Conservation (phyloP, 2,888 invertebrate species). For the Flexamia atlantica region DNA sequence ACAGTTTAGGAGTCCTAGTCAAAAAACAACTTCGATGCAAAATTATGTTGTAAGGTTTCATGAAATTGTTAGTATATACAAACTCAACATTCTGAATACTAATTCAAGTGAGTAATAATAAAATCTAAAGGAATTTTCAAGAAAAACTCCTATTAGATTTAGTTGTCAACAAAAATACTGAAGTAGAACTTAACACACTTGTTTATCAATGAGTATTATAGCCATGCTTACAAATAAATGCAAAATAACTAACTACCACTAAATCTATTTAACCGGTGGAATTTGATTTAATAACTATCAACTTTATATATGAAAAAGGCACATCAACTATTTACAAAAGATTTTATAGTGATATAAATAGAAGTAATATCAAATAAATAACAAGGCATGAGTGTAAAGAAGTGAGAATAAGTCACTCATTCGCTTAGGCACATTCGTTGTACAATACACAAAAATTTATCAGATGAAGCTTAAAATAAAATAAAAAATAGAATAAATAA, state of each 20-base stretch:
- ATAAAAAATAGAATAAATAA: not conserved
- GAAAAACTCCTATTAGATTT: not conserved
- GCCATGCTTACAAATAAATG: not conserved
- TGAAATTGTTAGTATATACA: not conserved
- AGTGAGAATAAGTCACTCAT: not conserved
- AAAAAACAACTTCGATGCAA: not conserved
- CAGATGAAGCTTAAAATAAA: not conserved
- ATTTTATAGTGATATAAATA: not conserved
- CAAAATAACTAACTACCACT: slow-evolving; percentile 10
- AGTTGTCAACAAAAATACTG: not conserved
- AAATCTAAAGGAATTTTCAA: not conserved
- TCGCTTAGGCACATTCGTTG: not conserved
- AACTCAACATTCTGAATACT: not conserved
- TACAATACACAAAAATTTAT: not conserved
- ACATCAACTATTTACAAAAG: slow-evolving; percentile 9
- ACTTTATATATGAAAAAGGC: slow-evolving; percentile 13
- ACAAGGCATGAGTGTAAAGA: not conserved
- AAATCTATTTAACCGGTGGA: slow-evolving; percentile 20
- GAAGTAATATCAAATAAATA: slow-evolving; percentile 2
- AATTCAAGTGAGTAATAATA: not conserved
- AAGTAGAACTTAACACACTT: not conserved
- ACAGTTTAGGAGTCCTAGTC: not conserved
- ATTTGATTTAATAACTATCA: not conserved
- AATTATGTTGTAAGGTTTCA: not conserved
- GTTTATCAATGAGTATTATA: slow-evolving; percentile 8